A percentile compares a stretch with the other conserved stretches of the same genome.
Evolutionary conservation across 2,888 invertebrate species (phyloP).

Genomic region (Hypomecis atomaria): DNA sequence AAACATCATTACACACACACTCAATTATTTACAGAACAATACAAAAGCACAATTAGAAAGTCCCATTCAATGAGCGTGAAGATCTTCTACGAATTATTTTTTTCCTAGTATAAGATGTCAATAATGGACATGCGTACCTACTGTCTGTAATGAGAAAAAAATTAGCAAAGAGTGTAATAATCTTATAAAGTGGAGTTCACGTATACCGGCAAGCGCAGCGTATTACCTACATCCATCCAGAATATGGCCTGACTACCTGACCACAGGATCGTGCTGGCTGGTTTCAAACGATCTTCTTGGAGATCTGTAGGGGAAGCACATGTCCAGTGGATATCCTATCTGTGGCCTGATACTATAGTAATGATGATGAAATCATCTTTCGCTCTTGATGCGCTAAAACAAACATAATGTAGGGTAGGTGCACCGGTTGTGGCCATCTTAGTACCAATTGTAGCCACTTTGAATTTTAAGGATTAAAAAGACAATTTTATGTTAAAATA

Average conservation of each 20-base stretch:
- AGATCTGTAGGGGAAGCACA: background rate
- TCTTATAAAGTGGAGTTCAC: too few species aligned
- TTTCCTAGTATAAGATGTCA: background rate
- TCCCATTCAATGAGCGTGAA: background rate
- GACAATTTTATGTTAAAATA: too few species aligned
- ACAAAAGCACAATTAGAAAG: constrained; percentile 7
- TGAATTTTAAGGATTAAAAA: too few species aligned
- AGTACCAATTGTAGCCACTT: too few species aligned
- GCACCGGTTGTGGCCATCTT: too few species aligned
- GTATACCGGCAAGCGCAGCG: too few species aligned
- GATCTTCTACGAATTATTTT: background rate
- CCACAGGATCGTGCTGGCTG: too few species aligned
- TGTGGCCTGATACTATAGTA: background rate
- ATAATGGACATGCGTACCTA: background rate
- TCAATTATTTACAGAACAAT: constrained; percentile 22
- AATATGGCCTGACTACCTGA: too few species aligned
- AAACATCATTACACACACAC: constrained; percentile 42
- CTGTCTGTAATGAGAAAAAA: background rate
- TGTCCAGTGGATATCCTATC: background rate
- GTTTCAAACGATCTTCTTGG: too few species aligned
- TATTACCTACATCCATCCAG: too few species aligned
- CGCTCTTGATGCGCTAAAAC: background rate
- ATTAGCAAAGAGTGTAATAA: too few species aligned
- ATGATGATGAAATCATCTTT: too few species aligned
- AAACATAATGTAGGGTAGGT: constrained; percentile 16